Conservation (phyloP, 2,797 vertebrate genomes). For the Typhlichthys subterraneus region DNA sequence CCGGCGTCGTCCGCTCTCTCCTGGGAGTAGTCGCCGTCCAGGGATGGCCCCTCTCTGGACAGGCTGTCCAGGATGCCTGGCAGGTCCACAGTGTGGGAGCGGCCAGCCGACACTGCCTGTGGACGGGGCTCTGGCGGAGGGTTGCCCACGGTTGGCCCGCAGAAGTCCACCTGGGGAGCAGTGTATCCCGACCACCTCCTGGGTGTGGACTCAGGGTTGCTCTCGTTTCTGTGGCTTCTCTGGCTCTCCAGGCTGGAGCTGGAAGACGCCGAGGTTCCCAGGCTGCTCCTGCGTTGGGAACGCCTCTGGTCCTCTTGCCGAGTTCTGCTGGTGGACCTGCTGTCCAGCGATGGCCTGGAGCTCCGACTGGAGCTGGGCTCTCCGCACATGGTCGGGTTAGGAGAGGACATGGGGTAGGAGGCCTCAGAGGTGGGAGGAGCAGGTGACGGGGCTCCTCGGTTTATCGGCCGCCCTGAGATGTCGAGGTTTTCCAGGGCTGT, state of each 20-base stretch:
- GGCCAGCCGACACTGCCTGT: slow-evolving; percentile 31
- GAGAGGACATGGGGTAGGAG: slow-evolving; percentile 7
- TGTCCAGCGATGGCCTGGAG: slow-evolving; percentile 34
- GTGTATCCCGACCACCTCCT: slow-evolving; percentile 73
- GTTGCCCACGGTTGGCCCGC: slow-evolving; percentile 67
- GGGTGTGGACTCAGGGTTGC: slow-evolving; percentile 50
- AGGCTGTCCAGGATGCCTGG: slow-evolving; percentile 76
- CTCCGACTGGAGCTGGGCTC: slow-evolving; percentile 28
- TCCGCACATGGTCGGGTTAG: slow-evolving; percentile 18
- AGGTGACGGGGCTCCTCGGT: slow-evolving; percentile 40
- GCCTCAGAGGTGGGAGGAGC: slow-evolving; percentile 13
- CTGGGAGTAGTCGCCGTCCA: slow-evolving; percentile 74
- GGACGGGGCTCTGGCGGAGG: slow-evolving; percentile 50
- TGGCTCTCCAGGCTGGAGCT: slow-evolving; percentile 68
- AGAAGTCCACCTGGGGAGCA: slow-evolving; percentile 75
- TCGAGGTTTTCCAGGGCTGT: slow-evolving; percentile 88
- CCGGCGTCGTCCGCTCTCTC: slow-evolving; percentile 80
- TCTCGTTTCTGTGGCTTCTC: slow-evolving; percentile 37
- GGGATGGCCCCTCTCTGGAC: slow-evolving; percentile 75
- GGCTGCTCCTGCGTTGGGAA: slow-evolving; percentile 60
- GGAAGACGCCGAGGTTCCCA: slow-evolving; percentile 60
- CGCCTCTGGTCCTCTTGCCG: slow-evolving; percentile 26
- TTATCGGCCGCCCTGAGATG: slow-evolving; percentile 80
- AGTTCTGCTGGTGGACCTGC: slow-evolving; percentile 43
- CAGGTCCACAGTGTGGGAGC: slow-evolving; percentile 61